Base-by-base conservation (phyloP, 1,140 invertebrate genomes). In the Drosophila pectinifera region DNA sequence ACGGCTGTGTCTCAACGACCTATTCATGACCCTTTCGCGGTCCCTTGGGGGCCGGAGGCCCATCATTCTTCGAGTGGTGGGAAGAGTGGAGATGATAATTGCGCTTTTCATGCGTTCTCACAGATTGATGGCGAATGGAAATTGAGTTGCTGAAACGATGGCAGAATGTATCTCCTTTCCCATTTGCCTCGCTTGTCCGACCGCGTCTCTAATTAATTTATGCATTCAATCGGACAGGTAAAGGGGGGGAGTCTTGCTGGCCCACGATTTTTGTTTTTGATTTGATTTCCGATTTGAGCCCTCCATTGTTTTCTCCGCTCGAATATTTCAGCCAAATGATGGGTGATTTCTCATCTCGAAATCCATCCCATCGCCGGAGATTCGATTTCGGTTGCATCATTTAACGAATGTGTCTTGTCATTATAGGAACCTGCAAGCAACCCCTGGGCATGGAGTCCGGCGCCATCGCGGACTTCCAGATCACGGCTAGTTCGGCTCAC, bases 371-470 rank as follows among this genome's bases (percentile, higher is more conserved):
- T 39, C 57, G 38, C 34, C n/a, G 36, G 53, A 58, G 48, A n/a
- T 70, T 65, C 55, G 69, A 18, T 54, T 70, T 65, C 55, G 69
- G 20, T 54, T 63, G 24, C 24, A 72, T 62, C 41, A 18, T 67
- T 68, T 62, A 38, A 42, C 26, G 14, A 57, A 18, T 34, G 49
- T 42, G 36, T 42, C 46, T 48, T 81, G 73, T 57, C 54, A 69
- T 95, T 94, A 34, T 94, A 97, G 96, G 94, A 83, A 95, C 96
- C 93, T 98, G 97, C 93, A 95, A 95, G 82, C 93, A 95, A 65
- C 95, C 97, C 16, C 94, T 98, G 58, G 97, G 97, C 62, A 98
- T 98, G 97, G 96, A 98, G 93, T 97, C 96, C 84, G 97, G 97
- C 72, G 94, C 95, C 81, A 98, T 98, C 83, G 95, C 95, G 46